phyloP scores from a whole-genome alignment of 2,888 invertebrate genomes.

The Aporophyla nigra region DNA sequence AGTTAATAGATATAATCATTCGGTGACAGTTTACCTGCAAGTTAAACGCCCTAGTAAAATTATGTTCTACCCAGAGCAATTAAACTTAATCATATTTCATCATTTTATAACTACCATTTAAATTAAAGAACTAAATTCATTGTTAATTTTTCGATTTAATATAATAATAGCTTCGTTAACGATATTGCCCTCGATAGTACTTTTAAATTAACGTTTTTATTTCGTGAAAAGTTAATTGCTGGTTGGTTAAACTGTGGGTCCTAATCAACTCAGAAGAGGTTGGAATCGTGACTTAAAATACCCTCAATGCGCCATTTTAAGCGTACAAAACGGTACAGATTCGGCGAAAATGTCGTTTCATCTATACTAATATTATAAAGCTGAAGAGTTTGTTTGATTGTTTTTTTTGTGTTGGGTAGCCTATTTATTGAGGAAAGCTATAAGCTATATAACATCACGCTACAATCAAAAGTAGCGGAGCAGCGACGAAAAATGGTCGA shows the following conservation, averaged over 20 bases:
- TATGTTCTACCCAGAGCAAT: neutral
- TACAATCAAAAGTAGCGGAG: too few relatives aligned
- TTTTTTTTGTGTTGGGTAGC: too few relatives aligned
- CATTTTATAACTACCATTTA: neutral
- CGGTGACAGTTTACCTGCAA: neutral
- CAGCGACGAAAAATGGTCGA: too few relatives aligned
- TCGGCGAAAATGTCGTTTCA: neutral
- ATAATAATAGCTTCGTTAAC: neutral
- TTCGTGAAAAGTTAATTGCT: conserved; percentile 51
- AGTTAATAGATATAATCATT: neutral
- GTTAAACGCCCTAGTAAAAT: neutral
- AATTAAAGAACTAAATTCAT: neutral
- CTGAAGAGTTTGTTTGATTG: too few relatives aligned
- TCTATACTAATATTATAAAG: too few relatives aligned
- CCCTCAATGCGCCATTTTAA: conserved; percentile 22
- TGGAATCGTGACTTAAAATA: conserved; percentile 28
- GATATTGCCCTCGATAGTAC: conserved; percentile 26
- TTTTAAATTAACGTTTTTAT: conserved; percentile 49
- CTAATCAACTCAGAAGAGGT: conserved; percentile 43
- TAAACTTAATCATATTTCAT: neutral
- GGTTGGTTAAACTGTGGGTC: conserved; percentile 32
- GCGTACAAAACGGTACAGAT: neutral
- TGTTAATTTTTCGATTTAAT: neutral
- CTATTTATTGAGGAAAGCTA: too few relatives aligned
- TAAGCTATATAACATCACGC: too few relatives aligned